Conservation (phyloP, 2,888 invertebrate genomes). For the Tenthredo distinguenda region DNA sequence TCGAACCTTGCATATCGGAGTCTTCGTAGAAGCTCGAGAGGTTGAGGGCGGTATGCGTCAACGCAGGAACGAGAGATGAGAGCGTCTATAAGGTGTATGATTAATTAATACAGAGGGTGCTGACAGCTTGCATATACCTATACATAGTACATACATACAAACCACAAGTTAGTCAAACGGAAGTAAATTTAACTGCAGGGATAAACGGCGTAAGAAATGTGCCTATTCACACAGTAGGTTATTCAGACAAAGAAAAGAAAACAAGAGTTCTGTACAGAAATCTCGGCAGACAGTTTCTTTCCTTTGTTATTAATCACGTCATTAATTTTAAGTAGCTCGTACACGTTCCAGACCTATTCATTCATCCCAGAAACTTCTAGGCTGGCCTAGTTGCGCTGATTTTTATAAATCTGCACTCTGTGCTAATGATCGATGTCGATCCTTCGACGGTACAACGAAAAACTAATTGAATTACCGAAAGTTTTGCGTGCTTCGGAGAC, state of each 20-base stretch:
- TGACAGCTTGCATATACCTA: slow-evolving; percentile 8
- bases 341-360: not conserved
- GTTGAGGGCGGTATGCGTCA: not conserved
- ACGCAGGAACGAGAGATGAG: not conserved
- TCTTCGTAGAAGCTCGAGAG: not conserved
- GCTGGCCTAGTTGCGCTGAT: not conserved
- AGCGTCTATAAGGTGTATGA: slow-evolving; percentile 3
- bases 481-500: not conserved
- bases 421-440: not conserved
- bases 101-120: not conserved
- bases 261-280: slow-evolving; percentile 16
- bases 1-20: not conserved
- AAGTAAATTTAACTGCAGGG: not conserved
- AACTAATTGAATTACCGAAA: not conserved
- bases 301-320: slow-evolving; percentile 19
- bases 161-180: not conserved
- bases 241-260: slow-evolving; percentile 33
- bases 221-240: slow-evolving; percentile 12
- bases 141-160: too few relatives aligned
- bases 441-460: not conserved
- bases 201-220: slow-evolving; percentile 23
- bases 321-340: slow-evolving; percentile 27
- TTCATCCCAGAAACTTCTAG: slow-evolving; percentile 17
- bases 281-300: slow-evolving; percentile 8
- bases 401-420: not conserved